Evolutionary conservation across 2,888 invertebrate species (phyloP), one percentile per base, ranked within the genome.

Genomic region (Bursaphelenchus okinawaensis): DNA sequence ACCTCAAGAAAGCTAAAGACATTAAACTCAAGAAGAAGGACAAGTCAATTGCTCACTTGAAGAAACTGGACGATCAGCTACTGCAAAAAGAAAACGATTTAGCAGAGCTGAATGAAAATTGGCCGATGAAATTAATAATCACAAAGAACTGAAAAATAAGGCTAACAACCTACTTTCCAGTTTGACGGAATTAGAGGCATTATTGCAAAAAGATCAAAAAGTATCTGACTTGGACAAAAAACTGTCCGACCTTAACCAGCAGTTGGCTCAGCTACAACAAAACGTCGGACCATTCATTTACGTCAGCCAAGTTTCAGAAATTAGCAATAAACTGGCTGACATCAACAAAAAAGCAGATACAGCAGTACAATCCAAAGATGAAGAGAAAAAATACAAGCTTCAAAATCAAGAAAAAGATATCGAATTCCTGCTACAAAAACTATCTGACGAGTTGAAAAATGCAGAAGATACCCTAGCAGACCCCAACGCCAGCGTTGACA

Each of bases 101-200:
- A 1, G 54, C 23, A 3, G 26, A 26, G 19, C 19, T 26, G 26
- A 54, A 54, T 19, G 54, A 63, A 26, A 63, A 63, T 12, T 66
- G 65, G 24, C 51, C 19, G 54, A 61, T 16, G 54, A 55, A 23
- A 26, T 64, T 20, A 58, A 64, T 22, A 24, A 63, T 19, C 40
- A 62, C 22, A 62, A 62, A 3, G 22, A 63, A 19, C 31, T 62
- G 29, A 52, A 52, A 23, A 16, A 12, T 16, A 60, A 60, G 27
- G 19, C 23, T 16, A 52, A 60, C 12, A n/a, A n/a, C 1, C 19
- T 62, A 23, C 27, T 62, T n/a, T 52, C 52, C n/a, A 20, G 27
- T 9, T 19, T 62, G 19, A 23, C 52, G 23, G 56, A 62, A 16
- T 23, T 55, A 23, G 62, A 57, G 26, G 56, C 19, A 12, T 27